These are phyloP conservation scores for Philopedon plagiatum DNA, from an alignment of 2,888 invertebrate genomes.

Conservation along the genomic window DNA sequence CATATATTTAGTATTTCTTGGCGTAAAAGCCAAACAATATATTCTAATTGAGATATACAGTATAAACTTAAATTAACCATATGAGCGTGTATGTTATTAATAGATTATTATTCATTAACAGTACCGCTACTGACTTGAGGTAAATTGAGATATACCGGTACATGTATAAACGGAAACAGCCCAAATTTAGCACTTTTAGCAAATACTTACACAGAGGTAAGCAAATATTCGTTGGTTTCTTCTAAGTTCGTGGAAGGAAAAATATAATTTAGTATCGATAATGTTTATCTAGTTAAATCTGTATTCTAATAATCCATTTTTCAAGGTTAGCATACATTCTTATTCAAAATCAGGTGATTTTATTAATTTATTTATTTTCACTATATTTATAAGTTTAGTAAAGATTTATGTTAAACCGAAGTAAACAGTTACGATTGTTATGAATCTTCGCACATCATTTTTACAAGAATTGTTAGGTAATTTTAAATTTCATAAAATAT, in stretches of 20 bases:
- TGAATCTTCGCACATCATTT: not conserved
- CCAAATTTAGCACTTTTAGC: slow-evolving; percentile 2
- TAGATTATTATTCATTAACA: not conserved
- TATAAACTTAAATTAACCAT: too few relatives aligned
- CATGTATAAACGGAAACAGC: not conserved
- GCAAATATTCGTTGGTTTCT: not conserved
- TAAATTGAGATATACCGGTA: not conserved
- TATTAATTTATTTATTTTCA: not conserved
- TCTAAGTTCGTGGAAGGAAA: not conserved
- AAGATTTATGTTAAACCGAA: not conserved
- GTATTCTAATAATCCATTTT: not conserved
- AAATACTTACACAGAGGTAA: not conserved
- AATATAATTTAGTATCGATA: not conserved
- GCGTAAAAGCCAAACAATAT: too few relatives aligned
- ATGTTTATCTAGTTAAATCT: not conserved
- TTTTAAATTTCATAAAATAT: too few relatives aligned
- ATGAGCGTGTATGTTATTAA: too few relatives aligned
- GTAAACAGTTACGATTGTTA: not conserved
- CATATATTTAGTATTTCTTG: too few relatives aligned
- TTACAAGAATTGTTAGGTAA: too few relatives aligned
- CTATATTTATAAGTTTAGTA: not conserved
- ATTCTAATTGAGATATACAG: too few relatives aligned
- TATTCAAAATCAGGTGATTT: slow-evolving; percentile 10
- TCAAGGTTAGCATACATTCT: slow-evolving; percentile 5
- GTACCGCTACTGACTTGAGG: not conserved